phyloP scores from a whole-genome alignment of 2,888 invertebrate species.

The Trilocha varians region DNA sequence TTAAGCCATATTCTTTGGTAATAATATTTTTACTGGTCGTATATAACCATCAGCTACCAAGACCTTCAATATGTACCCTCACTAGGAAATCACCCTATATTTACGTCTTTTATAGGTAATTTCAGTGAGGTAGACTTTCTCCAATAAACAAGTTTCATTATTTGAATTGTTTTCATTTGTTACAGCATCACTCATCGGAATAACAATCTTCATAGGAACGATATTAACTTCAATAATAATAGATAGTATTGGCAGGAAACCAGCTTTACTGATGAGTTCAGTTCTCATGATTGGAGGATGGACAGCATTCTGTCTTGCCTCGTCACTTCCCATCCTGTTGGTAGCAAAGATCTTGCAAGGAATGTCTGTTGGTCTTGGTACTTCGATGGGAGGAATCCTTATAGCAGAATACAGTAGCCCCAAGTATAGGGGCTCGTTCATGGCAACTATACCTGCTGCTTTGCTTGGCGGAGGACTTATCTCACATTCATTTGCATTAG shows the following conservation, averaged over 20 bases:
- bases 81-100: too few relatives aligned
- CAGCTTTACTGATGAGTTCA: constrained; percentile 52
- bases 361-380: constrained; percentile 56
- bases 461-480: too few relatives aligned
- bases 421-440: too few relatives aligned
- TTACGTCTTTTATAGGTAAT: too few relatives aligned
- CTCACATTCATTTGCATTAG: too few relatives aligned
- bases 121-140: too few relatives aligned
- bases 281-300: constrained; percentile 64
- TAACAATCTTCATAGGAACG: constrained; percentile 33
- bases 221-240: constrained; percentile 42
- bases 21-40: too few relatives aligned
- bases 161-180: constrained; percentile 4
- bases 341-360: constrained; percentile 44
- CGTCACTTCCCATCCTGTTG: constrained; percentile 37
- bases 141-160: too few relatives aligned
- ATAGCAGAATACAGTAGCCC: constrained; percentile 68
- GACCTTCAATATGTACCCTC: too few relatives aligned
- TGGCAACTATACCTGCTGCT: too few relatives aligned
- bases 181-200: constrained; percentile 39
- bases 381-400: constrained; percentile 48
- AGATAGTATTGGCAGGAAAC: constrained; percentile 66
- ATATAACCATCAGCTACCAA: too few relatives aligned
- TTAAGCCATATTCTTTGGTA: too few relatives aligned
- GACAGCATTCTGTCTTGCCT: constrained; percentile 44